A percentile compares a stretch with the other conserved stretches of the same genome.
Evolutionary conservation across 2,888 invertebrate genomes (phyloP).

Genomic region (Metopia argyrocephala): DNA sequence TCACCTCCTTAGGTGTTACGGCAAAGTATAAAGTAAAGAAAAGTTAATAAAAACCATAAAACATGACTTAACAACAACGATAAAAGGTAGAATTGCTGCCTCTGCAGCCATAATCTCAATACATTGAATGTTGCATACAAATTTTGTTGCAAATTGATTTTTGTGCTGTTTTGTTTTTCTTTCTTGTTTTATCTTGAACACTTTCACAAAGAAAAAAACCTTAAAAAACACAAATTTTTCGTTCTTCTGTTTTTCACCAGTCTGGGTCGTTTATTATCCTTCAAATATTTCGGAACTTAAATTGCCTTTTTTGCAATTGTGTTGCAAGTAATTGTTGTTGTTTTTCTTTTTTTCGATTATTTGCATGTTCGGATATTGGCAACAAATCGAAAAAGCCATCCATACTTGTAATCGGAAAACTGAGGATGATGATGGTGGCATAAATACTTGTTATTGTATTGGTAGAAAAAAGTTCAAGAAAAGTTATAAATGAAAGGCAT

Average conservation of each 20-base stretch:
- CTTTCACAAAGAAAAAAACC: neutral
- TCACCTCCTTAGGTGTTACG: too few relatives aligned
- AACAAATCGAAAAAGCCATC: neutral
- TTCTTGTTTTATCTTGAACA: neutral
- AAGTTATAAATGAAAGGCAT: too few relatives aligned
- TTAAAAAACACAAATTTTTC: too few relatives aligned
- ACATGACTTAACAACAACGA: slow-evolving; percentile 55
- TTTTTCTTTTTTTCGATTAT: slow-evolving; percentile 2
- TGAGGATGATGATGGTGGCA: too few relatives aligned
- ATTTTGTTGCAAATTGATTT: slow-evolving; percentile 55
- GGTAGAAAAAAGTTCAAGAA: too few relatives aligned
- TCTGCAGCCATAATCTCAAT: slow-evolving; percentile 42
- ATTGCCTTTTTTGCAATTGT: slow-evolving; percentile 17
- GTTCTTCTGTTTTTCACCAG: slow-evolving; percentile 13
- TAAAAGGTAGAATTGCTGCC: slow-evolving; percentile 36
- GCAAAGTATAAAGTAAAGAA: neutral
- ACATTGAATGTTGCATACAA: slow-evolving; percentile 43
- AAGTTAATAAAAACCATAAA: slow-evolving; percentile 51
- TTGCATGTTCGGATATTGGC: neutral
- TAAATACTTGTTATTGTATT: too few relatives aligned
- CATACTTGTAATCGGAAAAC: neutral
- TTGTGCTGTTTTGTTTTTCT: neutral
- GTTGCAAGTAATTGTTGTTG: slow-evolving; percentile 7
- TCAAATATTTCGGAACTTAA: slow-evolving; percentile 28
- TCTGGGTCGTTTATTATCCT: slow-evolving; percentile 17